phyloP scores from a whole-genome alignment of 2,113 vertebrate species.

The Gracilinanus agilis region DNA sequence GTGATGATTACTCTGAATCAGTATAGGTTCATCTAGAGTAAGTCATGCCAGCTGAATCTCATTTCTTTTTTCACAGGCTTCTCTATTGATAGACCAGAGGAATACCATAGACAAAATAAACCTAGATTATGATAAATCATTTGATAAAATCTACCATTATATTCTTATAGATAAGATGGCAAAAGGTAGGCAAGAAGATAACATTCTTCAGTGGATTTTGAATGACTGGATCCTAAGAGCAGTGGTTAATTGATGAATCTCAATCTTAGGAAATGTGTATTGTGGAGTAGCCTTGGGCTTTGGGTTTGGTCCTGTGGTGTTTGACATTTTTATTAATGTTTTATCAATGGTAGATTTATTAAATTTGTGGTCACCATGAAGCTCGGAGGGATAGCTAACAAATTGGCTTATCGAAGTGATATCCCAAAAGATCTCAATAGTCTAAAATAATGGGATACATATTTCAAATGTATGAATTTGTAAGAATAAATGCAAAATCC shows the following conservation, averaged over 20 bases:
- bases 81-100: neutral
- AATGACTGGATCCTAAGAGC: neutral
- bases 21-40: neutral
- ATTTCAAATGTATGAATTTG: neutral
- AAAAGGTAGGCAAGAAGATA: neutral
- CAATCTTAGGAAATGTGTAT: neutral
- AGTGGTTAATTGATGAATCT: neutral
- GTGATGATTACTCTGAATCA: neutral
- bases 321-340: neutral
- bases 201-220: neutral
- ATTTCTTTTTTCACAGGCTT: neutral
- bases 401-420: neutral
- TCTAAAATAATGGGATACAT: neutral
- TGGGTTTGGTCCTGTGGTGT: neutral
- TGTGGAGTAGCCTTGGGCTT: neutral
- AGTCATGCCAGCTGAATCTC: neutral
- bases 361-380: neutral
- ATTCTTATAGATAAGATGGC: neutral
- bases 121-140: neutral
- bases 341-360: neutral
- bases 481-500: neutral
- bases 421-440: neutral
- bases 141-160: neutral
- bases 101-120: neutral
- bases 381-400: neutral